Evolutionary conservation across 1,140 invertebrate species (phyloP).

Genomic region (Stratiolaelaps scimitus): DNA sequence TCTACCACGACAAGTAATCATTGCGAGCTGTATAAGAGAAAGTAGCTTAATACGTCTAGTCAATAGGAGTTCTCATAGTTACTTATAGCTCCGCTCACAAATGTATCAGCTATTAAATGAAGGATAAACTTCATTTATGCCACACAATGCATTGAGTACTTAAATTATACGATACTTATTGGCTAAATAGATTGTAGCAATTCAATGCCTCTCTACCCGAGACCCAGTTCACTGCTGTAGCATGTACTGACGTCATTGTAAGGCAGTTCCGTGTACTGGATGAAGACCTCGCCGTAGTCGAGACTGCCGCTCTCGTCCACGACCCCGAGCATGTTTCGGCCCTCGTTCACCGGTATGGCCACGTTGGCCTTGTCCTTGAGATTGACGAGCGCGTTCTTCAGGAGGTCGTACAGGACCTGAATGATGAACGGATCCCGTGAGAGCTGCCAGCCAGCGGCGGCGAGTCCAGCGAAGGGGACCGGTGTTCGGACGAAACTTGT

Average conservation of each 20-base stretch:
- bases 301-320: slow-evolving; percentile 7
- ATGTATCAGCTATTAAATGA: no score
- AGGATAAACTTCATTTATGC: no score
- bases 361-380: slow-evolving; percentile 28
- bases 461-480: slow-evolving; percentile 10
- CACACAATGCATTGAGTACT: no score
- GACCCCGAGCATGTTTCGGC: slow-evolving; percentile 13
- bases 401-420: slow-evolving; percentile 10
- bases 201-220: no score
- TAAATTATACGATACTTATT: no score
- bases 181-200: no score
- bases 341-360: slow-evolving; percentile 28
- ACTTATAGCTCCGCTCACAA: no score
- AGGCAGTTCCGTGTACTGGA: slow-evolving; percentile 24
- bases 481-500: slow-evolving; percentile 24
- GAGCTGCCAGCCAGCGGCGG: slow-evolving; percentile 1
- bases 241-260: slow-evolving; percentile 12
- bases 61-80: no score
- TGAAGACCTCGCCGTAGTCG: slow-evolving; percentile 22
- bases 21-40: no score
- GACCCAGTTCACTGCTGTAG: no score
- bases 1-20: no score
- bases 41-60: no score
- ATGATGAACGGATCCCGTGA: slow-evolving; percentile 20
- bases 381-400: slow-evolving; percentile 27